Base-by-base conservation (phyloP, 1,140 invertebrate genomes). In the Oedothorax gibbosus region DNA sequence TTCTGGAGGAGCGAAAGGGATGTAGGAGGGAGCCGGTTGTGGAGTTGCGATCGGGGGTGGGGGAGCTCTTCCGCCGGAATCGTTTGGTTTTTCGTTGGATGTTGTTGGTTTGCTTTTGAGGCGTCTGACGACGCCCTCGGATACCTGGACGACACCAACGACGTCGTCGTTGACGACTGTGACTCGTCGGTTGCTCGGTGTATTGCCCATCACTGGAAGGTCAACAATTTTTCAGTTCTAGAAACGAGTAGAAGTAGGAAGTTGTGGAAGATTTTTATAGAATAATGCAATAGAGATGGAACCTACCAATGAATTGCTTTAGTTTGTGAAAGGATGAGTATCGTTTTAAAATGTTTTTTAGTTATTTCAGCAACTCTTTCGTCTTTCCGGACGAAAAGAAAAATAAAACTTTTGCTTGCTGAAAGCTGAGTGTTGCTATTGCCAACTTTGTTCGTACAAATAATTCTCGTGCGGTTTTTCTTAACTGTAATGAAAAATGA, bases 81-180 rank as follows among this genome's bases (percentile, higher is more conserved):
- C 49, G 35, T 35, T 35, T 35, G 35, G 35, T 10, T 72, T 50
- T 7, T 72, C 69, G 35, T 35, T 35, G 35, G 35, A 35, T 49
- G 73, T 35, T 18, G 15, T 14, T 10, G 53, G 54, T 62, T 81
- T 81, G 3, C 64, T 68, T 62, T 56, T 68, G 12, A 85, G 71
- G 51, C 83, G 53, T 50, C 75, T 56, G 15, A 71, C 83, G n/a
- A 85, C 73, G 62, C 64, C 62, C 71, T 85, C 83, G n/a, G 83
- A 85, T 15, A 85, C 75, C 62, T 85, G 83, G 60, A 85, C 83
- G 10, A 85, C 75, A n/a, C 83, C 83, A 12, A 85, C 83, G 60
- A 78, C 75, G 78, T 85, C 83, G 64, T 85, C 83, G 71, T 85
- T 85, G 8, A 78, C 73, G 15, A 85, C 65, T 14, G 83, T 85